Percentiles rank a stretch among this genome's conserved stretches.
Conservation (phyloP, 2,888 invertebrate genomes). For the Bhutanitis thaidina region DNA sequence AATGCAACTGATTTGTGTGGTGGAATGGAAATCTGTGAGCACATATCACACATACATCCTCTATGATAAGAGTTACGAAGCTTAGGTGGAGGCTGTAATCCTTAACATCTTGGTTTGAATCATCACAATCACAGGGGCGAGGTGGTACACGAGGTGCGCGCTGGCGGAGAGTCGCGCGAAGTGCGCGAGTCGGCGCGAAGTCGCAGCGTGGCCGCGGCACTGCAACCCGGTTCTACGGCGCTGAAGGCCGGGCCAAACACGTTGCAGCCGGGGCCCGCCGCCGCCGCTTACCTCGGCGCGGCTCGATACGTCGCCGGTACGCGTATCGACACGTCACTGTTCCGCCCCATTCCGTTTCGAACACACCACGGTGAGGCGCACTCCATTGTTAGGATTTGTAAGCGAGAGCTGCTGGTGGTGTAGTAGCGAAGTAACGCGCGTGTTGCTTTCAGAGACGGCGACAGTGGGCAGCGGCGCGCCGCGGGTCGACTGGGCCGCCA, state of each 20-base stretch:
- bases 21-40: no score
- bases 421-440: no score
- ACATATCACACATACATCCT: no score
- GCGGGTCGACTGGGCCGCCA: constrained; percentile 90
- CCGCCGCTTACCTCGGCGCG: constrained; percentile 88
- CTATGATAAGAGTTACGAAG: no score
- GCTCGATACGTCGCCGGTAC: constrained; percentile 89
- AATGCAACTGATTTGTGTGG: no score
- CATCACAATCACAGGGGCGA: constrained; percentile 49
- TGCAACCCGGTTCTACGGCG: no score
- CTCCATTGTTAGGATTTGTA: not conserved
- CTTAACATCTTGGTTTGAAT: not conserved
- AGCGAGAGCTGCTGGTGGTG: no score
- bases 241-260: constrained; percentile 1
- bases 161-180: constrained; percentile 24
- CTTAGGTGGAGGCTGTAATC: no score
- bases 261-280: constrained; percentile 75
- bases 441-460: constrained; percentile 49
- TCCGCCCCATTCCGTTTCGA: constrained; percentile 58
- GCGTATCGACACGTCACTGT: constrained; percentile 69
- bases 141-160: constrained; percentile 35
- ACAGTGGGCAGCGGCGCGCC: constrained; percentile 57
- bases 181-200: constrained; percentile 25
- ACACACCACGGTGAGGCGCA: constrained; percentile 49
- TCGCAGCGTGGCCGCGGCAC: constrained; percentile 22